Conservation (phyloP, 2,888 invertebrate genomes). For the Erannis defoliaria region DNA sequence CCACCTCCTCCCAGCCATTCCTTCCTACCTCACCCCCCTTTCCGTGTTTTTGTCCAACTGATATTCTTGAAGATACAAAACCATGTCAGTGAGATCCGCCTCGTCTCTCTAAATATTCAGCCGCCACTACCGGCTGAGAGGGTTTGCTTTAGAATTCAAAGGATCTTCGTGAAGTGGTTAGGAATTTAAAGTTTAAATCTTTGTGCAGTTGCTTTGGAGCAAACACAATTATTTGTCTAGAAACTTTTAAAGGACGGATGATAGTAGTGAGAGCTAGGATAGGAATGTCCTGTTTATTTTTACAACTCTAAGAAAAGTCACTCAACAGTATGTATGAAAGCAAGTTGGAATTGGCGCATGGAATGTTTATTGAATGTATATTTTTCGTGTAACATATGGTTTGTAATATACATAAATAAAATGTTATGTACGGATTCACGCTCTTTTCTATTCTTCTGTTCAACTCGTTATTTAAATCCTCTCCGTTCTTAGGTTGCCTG, state of each 20-base stretch:
- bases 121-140: slow-evolving; percentile 40
- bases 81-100: slow-evolving; percentile 61
- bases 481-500: too few relatives aligned
- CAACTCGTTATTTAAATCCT: too few relatives aligned
- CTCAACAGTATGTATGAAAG: slow-evolving; percentile 13
- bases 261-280: slow-evolving; percentile 54
- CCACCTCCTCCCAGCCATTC: slow-evolving; percentile 62
- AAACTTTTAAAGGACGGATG: slow-evolving; percentile 71
- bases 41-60: slow-evolving; percentile 76
- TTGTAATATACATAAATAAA: too few relatives aligned
- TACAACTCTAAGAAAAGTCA: slow-evolving; percentile 29
- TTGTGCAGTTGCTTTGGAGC: slow-evolving; percentile 67
- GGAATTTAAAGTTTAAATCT: slow-evolving; percentile 66
- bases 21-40: slow-evolving; percentile 55
- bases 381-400: too few relatives aligned
- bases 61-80: slow-evolving; percentile 77
- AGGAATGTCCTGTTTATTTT: slow-evolving; percentile 59
- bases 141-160: slow-evolving; percentile 51
- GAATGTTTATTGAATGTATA: too few relatives aligned
- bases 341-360: too few relatives aligned
- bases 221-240: slow-evolving; percentile 75
- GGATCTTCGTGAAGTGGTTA: slow-evolving; percentile 60
- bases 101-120: slow-evolving; percentile 46
- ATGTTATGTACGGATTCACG: too few relatives aligned
- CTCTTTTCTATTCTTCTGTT: too few relatives aligned